phyloP scores from a whole-genome alignment of 2,888 invertebrate genomes.

The Plebejus melissa region DNA sequence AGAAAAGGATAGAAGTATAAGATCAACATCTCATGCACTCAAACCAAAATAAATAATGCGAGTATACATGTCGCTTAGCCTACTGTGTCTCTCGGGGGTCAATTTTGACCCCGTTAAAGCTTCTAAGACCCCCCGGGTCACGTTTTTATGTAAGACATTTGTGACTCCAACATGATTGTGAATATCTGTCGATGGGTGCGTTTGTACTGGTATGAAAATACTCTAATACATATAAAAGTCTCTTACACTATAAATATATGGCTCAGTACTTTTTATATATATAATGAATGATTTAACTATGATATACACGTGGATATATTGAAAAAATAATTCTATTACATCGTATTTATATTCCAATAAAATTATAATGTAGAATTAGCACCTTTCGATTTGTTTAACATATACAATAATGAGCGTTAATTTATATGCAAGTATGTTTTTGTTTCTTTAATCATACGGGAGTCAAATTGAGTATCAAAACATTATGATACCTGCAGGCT shows the following conservation, averaged over 20 bases:
- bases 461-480: not conserved
- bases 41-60: not conserved
- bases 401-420: not conserved
- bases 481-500: too few species aligned
- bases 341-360: not conserved
- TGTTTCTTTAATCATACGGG: not conserved
- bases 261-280: slow-evolving; percentile 36
- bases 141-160: slow-evolving; percentile 55
- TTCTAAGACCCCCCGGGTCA: not conserved
- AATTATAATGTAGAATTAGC: slow-evolving; percentile 6
- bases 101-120: not conserved
- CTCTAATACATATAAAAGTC: slow-evolving; percentile 42
- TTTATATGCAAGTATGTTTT: not conserved
- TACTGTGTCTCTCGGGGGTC: slow-evolving; percentile 7
- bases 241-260: slow-evolving; percentile 44
- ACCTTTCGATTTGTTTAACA: not conserved
- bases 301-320: not conserved
- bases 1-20: not conserved
- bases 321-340: not conserved
- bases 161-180: slow-evolving; percentile 67
- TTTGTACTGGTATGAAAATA: slow-evolving; percentile 43
- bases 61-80: slow-evolving; percentile 17
- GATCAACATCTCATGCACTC: not conserved
- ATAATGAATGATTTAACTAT: slow-evolving; percentile 25
- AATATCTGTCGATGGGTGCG: slow-evolving; percentile 54